Percentiles rank a stretch among this genome's conserved stretches.
Evolutionary conservation across 2,797 vertebrate species (phyloP).

Genomic region (Corythornis leucogaster): DNA sequence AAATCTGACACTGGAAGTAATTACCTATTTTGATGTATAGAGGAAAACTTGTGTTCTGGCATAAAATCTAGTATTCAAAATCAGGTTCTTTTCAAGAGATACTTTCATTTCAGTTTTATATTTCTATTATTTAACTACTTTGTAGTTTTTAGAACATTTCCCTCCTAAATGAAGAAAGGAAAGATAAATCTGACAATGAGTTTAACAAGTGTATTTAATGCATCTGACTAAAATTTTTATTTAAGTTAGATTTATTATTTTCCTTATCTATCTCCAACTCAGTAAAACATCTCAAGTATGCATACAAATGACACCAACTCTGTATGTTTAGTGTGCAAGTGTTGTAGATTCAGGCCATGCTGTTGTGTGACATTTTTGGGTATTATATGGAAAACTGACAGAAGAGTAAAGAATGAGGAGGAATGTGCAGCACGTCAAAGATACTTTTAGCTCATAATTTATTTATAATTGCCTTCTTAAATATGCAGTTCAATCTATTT

Average conservation of each 20-base stretch:
- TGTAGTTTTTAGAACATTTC: not conserved
- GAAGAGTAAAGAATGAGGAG: not conserved
- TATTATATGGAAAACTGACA: not conserved
- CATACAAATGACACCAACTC: not conserved
- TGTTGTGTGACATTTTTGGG: not conserved
- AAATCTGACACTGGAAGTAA: not conserved
- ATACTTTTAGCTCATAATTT: not conserved
- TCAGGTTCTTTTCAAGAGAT: not conserved
- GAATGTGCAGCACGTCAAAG: not conserved
- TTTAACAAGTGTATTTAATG: not conserved
- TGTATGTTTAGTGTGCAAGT: fast-evolving
- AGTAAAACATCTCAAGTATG: not conserved
- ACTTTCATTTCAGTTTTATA: not conserved
- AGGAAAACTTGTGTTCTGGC: not conserved
- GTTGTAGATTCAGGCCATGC: not conserved
- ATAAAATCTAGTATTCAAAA: not conserved
- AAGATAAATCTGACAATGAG: not conserved
- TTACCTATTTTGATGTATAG: not conserved
- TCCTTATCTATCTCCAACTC: not conserved
- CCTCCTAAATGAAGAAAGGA: not conserved
- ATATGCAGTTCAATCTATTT: not conserved
- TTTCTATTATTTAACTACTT: not conserved
- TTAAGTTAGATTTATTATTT: not conserved
- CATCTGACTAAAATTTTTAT: not conserved
- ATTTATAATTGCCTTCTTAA: not conserved